These are phyloP conservation scores for Cariama cristata DNA, from an alignment of 2,113 vertebrate genomes.

Conservation along the genomic window DNA sequence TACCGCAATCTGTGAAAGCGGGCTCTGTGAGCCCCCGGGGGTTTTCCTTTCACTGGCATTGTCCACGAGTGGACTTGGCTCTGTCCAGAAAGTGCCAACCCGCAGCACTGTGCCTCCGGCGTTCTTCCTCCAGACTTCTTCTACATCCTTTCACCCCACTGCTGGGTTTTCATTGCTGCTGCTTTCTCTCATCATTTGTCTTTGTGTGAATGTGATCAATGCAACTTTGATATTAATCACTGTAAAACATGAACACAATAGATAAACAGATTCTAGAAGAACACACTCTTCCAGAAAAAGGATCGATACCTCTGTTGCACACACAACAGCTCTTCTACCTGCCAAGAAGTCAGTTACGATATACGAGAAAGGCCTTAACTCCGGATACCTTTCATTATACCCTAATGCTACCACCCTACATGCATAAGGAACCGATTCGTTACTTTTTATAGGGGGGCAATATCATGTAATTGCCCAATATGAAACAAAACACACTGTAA, in stretches of 20 bases:
- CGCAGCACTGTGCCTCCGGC: background rate
- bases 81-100: background rate
- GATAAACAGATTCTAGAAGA: background rate
- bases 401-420: rapidly evolving
- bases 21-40: background rate
- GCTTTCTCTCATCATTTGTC: background rate
- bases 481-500: background rate
- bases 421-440: rapidly evolving
- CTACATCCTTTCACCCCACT: background rate
- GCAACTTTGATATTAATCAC: background rate
- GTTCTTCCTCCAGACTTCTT: background rate
- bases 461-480: background rate
- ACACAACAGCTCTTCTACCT: background rate
- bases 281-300: background rate
- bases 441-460: background rate
- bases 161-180: background rate
- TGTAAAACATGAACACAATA: background rate
- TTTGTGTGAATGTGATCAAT: background rate
- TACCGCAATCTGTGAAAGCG: background rate
- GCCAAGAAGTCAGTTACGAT: background rate
- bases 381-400: background rate
- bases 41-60: background rate
- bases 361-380: background rate
- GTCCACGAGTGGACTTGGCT: background rate
- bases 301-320: background rate